Evolutionary conservation across 2,888 invertebrate species (phyloP), one percentile per base, ranked within the genome.

Genomic region (Thymelicus lineola): DNA sequence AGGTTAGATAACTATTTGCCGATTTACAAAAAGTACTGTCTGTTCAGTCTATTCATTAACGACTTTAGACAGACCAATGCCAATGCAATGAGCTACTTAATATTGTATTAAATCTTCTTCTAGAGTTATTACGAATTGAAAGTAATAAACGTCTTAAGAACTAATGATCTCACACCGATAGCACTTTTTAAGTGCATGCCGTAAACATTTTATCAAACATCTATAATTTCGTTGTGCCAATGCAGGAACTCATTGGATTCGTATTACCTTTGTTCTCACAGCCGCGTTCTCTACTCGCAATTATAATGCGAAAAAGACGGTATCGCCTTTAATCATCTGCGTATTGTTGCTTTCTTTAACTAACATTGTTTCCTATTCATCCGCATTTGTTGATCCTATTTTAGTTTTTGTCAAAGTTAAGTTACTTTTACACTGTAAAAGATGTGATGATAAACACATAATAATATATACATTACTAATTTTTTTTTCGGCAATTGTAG

Each of bases 251-350:
- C 73, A 74, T 75, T 68, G 66, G 75, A 75, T 75, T 78, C 76
- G 74, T 74, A 74, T 74, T 72, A 71, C 78, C 78, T 78, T 75
- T 76, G 71, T 83, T 86, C 85, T 82, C 84, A 83, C 83, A 83
- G 81, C 80, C 79, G 78, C 80, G 77, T 81, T 83, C 78, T 79
- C 78, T 75, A 72, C 65, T 77, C 74, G 76, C 79, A 81, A 80
- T 77, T 77, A 75, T 72, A 68, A 64, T 70, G 69, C 20, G 20
- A 63, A 58, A 57, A 48, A 50, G 48, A 38, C 60, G 15, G 53
- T 71, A 67, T 60, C 68, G 61, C 36, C 68, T 68, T 48, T 68
- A 68, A 68, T 72, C 58, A 70, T 64, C 69, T 64, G 58, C 42
- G 63, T 70, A 70, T 64, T 70, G 38, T 59, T 70, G 50, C 69